Conservation (phyloP, 2,888 invertebrate genomes). For the Platycheirus rosarum region DNA sequence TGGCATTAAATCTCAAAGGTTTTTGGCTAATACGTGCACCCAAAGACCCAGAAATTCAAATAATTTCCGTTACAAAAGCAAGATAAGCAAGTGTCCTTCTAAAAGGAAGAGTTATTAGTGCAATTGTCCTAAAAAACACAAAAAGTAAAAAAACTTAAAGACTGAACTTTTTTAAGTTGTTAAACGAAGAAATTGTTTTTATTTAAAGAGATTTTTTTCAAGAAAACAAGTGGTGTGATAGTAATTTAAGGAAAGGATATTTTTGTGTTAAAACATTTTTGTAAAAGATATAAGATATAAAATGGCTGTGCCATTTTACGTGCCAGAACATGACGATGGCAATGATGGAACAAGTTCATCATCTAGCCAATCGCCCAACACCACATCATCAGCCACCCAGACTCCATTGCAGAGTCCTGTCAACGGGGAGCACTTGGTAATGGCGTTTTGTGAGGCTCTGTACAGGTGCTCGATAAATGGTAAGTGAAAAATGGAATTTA, state of each 20-base stretch:
- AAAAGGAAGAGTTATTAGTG: conserved; percentile 20
- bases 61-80: conserved; percentile 12
- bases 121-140: conserved; percentile 52
- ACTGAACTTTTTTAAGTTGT: conserved; percentile 58
- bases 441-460: conserved; percentile 81
- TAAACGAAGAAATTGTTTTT: conserved; percentile 22
- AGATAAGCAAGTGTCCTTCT: conserved; percentile 30
- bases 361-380: conserved; percentile 80
- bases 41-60: conserved; percentile 54
- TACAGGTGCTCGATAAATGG: conserved; percentile 79
- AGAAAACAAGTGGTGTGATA: conserved; percentile 9
- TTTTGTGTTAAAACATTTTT: conserved; percentile 25
- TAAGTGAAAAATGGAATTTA: conserved; percentile 75
- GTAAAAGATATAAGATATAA: conserved; percentile 4
- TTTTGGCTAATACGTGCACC: conserved; percentile 59
- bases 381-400: conserved; percentile 77
- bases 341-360: conserved; percentile 78
- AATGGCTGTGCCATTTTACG: conserved; percentile 83
- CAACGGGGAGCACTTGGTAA: conserved; percentile 80
- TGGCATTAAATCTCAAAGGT: conserved; percentile 59
- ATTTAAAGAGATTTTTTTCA: conserved; percentile 11
- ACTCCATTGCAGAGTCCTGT: conserved; percentile 78
- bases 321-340: conserved; percentile 82
- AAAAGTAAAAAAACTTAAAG: conserved; percentile 19
- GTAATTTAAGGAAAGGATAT: conserved; percentile 4